A percentile compares a stretch with the other conserved stretches of the same genome.
Conservation (phyloP, 1,140 invertebrate species). For the Babylonia areolata region DNA sequence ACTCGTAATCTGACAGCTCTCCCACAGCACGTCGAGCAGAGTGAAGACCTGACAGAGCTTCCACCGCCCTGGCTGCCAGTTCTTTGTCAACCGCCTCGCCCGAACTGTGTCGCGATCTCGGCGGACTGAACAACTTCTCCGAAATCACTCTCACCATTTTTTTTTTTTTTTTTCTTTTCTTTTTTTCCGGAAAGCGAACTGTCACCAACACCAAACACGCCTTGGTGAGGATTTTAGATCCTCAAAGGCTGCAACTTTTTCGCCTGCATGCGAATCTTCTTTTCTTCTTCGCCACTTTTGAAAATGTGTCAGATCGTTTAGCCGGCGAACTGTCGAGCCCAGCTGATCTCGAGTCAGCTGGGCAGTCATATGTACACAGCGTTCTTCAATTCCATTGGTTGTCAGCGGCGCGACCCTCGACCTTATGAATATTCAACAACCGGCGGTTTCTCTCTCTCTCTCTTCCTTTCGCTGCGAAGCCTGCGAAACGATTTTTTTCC, state of each 20-base stretch:
- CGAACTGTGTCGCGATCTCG: slow-evolving; percentile 61
- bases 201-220: too few relatives aligned
- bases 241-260: not conserved
- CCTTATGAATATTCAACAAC: slow-evolving; percentile 35
- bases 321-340: not conserved
- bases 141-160: slow-evolving; percentile 61
- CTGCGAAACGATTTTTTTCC: too few relatives aligned
- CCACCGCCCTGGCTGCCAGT: slow-evolving; percentile 46
- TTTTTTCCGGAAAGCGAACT: not conserved
- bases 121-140: slow-evolving; percentile 56
- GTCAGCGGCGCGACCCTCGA: slow-evolving; percentile 4
- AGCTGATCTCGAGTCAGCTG: slow-evolving; percentile 34
- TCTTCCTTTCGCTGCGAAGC: not conserved
- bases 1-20: slow-evolving; percentile 42
- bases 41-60: slow-evolving; percentile 37
- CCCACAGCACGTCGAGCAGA: not conserved
- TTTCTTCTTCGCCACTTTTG: not conserved
- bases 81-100: slow-evolving; percentile 59
- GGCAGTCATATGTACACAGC: slow-evolving; percentile 24
- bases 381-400: slow-evolving; percentile 26
- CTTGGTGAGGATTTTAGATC: not conserved
- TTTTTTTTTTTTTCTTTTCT: slow-evolving; percentile 23
- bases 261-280: not conserved
- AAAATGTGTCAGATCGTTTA: not conserved
- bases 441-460: not conserved